Conservation (phyloP, 2,888 invertebrate species). For the Heliconius aoede region DNA sequence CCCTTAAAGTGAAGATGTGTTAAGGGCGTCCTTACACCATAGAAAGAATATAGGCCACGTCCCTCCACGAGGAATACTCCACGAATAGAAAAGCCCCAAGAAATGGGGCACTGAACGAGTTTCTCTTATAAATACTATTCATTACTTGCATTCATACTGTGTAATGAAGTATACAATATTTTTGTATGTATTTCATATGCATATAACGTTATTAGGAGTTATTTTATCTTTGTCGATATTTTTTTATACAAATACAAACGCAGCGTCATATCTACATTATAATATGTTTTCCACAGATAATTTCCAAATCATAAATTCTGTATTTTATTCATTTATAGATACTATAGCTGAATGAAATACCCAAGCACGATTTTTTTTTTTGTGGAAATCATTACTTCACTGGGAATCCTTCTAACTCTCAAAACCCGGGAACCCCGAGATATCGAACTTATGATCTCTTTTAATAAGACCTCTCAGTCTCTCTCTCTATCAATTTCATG, state of each 20-base stretch:
- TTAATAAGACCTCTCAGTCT: not conserved
- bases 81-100: conserved; percentile 38
- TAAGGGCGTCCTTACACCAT: conserved; percentile 28
- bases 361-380: too few species aligned
- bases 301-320: too few species aligned
- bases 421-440: too few species aligned
- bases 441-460: not conserved
- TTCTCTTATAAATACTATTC: conserved; percentile 16
- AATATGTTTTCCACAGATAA: too few species aligned
- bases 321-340: not conserved
- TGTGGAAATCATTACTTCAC: too few species aligned
- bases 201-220: not conserved
- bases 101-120: conserved; percentile 34
- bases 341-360: not conserved
- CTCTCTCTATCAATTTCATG: too few species aligned
- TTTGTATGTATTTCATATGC: not conserved
- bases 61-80: conserved; percentile 29
- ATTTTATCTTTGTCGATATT: not conserved
- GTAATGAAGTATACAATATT: conserved; percentile 4
- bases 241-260: not conserved
- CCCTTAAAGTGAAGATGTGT: conserved; percentile 24
- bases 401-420: too few species aligned
- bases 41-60: conserved; percentile 39
- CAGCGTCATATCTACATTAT: too few species aligned
- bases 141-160: conserved; percentile 13